phyloP scores from a whole-genome alignment of 1,140 invertebrate genomes.

The Periplaneta americana region DNA sequence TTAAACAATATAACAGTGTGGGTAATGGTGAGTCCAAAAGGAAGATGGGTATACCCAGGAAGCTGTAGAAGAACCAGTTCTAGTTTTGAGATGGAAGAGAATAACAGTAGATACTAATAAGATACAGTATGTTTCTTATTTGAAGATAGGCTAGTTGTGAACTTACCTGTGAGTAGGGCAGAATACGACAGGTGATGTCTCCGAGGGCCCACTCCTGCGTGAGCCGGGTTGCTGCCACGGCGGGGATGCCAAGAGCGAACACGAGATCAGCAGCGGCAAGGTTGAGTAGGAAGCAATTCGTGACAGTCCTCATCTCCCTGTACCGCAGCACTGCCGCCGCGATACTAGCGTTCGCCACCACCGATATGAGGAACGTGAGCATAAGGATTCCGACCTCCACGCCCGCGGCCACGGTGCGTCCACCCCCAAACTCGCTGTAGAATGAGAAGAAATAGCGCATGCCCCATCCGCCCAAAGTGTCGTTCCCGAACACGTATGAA shows the following conservation, averaged over 20 bases:
- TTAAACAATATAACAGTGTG: no score
- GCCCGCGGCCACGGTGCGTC: slow-evolving; percentile 19
- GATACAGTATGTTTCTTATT: no score
- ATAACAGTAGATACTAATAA: no score
- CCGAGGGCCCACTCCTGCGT: slow-evolving; percentile 48
- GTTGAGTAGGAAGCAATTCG: slow-evolving; percentile 69
- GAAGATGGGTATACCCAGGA: no score
- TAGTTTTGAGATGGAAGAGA: no score
- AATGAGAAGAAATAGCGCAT: slow-evolving; percentile 45
- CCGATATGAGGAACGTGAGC: slow-evolving; percentile 37
- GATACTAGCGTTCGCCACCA: slow-evolving; percentile 39
- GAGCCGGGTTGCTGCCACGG: slow-evolving; percentile 44
- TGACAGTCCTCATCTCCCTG: slow-evolving; percentile 65
- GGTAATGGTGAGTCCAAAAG: no score
- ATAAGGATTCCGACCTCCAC: slow-evolving; percentile 36
- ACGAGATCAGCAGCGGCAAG: slow-evolving; percentile 59
- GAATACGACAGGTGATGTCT: slow-evolving; percentile 42
- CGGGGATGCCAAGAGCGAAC: slow-evolving; percentile 48
- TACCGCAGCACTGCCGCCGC: slow-evolving; percentile 42
- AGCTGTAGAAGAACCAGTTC: no score
- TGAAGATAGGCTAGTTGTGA: no score
- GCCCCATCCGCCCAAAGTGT: slow-evolving; percentile 34
- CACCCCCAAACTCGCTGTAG: slow-evolving; percentile 44
- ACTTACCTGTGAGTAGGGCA: slow-evolving; percentile 52
- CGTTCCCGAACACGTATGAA: slow-evolving; percentile 10